Conservation (phyloP, 2,888 invertebrate species). For the Stomorhina lunata region DNA sequence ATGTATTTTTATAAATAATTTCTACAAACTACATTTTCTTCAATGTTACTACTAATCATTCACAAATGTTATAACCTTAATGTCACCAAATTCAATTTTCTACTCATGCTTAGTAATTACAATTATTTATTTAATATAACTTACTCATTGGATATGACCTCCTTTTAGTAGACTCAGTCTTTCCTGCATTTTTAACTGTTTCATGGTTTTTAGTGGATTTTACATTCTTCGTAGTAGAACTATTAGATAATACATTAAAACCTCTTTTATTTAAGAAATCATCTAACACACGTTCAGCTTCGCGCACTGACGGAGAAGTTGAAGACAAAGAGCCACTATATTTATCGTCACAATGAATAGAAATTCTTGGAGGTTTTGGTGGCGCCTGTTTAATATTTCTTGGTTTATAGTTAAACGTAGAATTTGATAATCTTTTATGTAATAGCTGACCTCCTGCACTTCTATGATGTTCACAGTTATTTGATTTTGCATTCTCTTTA, state of each 20-base stretch:
- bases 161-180: slow-evolving; percentile 64
- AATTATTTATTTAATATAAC: slow-evolving; percentile 65
- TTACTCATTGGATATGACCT: slow-evolving; percentile 74
- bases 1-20: too few species aligned
- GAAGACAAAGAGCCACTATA: slow-evolving; percentile 70
- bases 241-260: slow-evolving; percentile 39
- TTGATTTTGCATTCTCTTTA: background rate
- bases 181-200: background rate
- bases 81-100: too few species aligned
- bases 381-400: slow-evolving; percentile 68
- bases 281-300: slow-evolving; percentile 75
- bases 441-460: slow-evolving; percentile 74
- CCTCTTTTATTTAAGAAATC: slow-evolving; percentile 73
- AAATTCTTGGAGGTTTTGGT: slow-evolving; percentile 78
- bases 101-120: too few species aligned
- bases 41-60: too few species aligned
- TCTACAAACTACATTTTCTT: too few species aligned
- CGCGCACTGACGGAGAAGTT: slow-evolving; percentile 73
- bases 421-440: slow-evolving; percentile 74
- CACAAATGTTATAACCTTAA: too few species aligned
- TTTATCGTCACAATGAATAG: slow-evolving; percentile 69
- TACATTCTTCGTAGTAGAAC: background rate
- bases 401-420: slow-evolving; percentile 70
- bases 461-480: slow-evolving; percentile 68
- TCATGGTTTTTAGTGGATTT: background rate